Percentiles rank a stretch among this genome's conserved stretches.
Conservation (phyloP, 2,888 invertebrate species). For the Acanthosepion lycidas region DNA sequence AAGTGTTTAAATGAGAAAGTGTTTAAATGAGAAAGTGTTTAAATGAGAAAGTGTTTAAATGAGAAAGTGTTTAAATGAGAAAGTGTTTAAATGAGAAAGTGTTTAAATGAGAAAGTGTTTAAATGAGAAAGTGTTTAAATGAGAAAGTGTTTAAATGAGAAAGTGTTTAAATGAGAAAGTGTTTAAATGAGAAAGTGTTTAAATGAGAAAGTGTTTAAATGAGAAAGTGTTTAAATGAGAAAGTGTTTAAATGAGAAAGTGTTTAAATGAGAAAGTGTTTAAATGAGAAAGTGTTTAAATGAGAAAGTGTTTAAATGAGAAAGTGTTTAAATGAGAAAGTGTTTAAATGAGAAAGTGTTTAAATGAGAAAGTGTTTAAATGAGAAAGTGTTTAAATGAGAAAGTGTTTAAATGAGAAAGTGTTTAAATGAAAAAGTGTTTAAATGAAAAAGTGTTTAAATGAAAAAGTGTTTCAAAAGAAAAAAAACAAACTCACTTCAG, state of each 20-base stretch:
- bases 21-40: no score
- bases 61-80: not conserved
- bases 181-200: no score
- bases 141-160: no score
- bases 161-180: not conserved
- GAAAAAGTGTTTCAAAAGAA: no score
- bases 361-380: not conserved
- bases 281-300: not conserved
- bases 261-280: not conserved
- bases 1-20: not conserved
- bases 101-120: not conserved
- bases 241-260: no score
- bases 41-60: not conserved
- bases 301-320: no score
- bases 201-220: not conserved
- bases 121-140: not conserved
- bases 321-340: not conserved
- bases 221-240: not conserved
- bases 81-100: no score
- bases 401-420: no score
- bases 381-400: not conserved
- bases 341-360: no score
- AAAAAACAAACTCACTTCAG: slow-evolving; percentile 56
- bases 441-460: not conserved
- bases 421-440: not conserved